Evolutionary conservation across 2,888 invertebrate genomes (phyloP), one percentile per base, ranked within the genome.

Genomic region (Oligia strigilis): DNA sequence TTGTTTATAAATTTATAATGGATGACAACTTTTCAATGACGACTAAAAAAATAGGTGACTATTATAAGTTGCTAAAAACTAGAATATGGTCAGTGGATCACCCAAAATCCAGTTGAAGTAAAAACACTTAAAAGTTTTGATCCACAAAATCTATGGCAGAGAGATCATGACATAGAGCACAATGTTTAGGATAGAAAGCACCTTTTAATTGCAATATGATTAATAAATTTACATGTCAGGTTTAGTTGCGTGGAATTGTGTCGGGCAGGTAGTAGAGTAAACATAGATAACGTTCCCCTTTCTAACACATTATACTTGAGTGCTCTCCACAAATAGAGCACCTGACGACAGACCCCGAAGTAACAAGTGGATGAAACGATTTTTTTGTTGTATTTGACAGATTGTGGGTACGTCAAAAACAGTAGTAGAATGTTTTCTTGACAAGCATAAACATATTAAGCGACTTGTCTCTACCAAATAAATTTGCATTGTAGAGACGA

Each of bases 231-330:
- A 81, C 77, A 79, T 75, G 29, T 72, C 46, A 19, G 36, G 40
- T 71, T 78, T 58, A 62, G 66, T 78, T 66, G 66, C 70, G 72
- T 78, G 83, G 80, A 80, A 78, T 78, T 80, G 80, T 75, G 72
- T 87, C 1, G 82, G 73, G 90, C 94, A 93, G 94, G 93, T 94
- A 93, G 90, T 72, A 79, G 75, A 86, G 90, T 89, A 90, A 91
- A 93, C 91, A 93, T 19, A 87, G 88, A 89, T 88, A 91, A 78
- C 67, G 85, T 82, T 84, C 89, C 92, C 91, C 79, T 85, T 88
- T 90, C 88, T 89, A 88, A 87, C 88, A 85, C 87, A 89, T 88
- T 88, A 86, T 89, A 92, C 92, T 91, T 89, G 90, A 91, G 90
- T 90, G 91, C 89, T 82, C 84, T 84, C 78, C 77, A 90, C 83